phyloP scores from a whole-genome alignment of 2,113 vertebrate species.

The Cyphomyrus plagiostoma region DNA sequence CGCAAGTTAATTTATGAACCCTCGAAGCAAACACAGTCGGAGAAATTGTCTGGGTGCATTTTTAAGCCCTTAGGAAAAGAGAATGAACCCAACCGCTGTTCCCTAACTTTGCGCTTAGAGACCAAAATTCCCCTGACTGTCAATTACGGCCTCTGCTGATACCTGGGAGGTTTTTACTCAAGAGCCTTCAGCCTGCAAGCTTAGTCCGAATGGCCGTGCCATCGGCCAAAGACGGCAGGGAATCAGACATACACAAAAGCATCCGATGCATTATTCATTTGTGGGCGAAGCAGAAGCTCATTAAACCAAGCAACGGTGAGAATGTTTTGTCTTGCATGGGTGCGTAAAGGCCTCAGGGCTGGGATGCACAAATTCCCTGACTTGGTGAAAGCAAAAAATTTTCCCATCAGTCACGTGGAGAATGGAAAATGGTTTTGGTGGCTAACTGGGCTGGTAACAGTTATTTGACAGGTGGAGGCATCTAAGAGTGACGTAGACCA shows the following conservation, averaged over 20 bases:
- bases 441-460: not conserved
- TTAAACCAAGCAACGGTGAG: not conserved
- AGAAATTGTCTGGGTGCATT: not conserved
- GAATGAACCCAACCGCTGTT: not conserved
- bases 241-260: not conserved
- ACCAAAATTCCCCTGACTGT: constrained; percentile 13
- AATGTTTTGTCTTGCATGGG: not conserved
- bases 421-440: not conserved
- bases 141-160: not conserved
- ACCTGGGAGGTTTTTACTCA: not conserved
- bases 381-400: not conserved
- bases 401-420: not conserved
- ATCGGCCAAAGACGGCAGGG: not conserved
- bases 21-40: constrained; percentile 15
- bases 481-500: not conserved
- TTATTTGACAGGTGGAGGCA: not conserved
- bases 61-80: not conserved
- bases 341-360: not conserved
- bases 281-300: not conserved
- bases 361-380: not conserved
- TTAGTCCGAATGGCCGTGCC: not conserved
- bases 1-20: constrained; percentile 7
- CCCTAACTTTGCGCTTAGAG: not conserved
- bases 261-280: not conserved
- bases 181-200: not conserved